Conservation (phyloP, 1,140 invertebrate species). For the Pseudomyrmex pallidus region DNA sequence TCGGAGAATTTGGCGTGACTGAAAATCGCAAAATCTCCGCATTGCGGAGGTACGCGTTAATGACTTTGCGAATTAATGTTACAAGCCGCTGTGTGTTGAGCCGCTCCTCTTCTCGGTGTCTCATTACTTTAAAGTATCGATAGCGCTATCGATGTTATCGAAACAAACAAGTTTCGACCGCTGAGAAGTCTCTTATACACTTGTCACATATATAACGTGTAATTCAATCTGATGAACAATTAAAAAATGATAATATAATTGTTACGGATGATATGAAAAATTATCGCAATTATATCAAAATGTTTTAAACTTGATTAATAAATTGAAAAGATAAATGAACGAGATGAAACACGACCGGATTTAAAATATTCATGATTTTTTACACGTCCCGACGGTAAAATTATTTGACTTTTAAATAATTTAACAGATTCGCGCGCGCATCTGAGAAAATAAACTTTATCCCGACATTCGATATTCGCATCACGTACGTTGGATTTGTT, state of each 20-base stretch:
- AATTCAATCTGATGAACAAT: too few relatives aligned
- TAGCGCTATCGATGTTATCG: too few relatives aligned
- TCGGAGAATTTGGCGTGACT: conserved; percentile 22
- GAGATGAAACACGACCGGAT: too few relatives aligned
- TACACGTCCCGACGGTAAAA: not conserved
- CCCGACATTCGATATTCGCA: not conserved
- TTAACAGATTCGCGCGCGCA: not conserved
- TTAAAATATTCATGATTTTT: too few relatives aligned
- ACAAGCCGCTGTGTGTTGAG: not conserved
- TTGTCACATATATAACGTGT: too few relatives aligned
- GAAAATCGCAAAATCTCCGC: conserved; percentile 35
- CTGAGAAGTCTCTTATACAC: too few relatives aligned
- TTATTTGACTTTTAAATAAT: not conserved
- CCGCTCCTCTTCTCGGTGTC: not conserved
- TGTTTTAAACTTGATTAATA: too few relatives aligned
- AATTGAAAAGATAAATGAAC: not conserved
- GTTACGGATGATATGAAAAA: too few relatives aligned
- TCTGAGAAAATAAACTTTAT: conserved; percentile 12
- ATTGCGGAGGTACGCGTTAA: conserved; percentile 1
- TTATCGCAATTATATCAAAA: too few relatives aligned
- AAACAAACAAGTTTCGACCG: too few relatives aligned
- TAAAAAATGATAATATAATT: too few relatives aligned
- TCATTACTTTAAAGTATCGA: not conserved
- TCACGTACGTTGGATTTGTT: conserved; percentile 1
- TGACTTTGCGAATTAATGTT: conserved; percentile 12